phyloP scores from a whole-genome alignment of 1,140 invertebrate species.

The Helicoverpa zea region DNA sequence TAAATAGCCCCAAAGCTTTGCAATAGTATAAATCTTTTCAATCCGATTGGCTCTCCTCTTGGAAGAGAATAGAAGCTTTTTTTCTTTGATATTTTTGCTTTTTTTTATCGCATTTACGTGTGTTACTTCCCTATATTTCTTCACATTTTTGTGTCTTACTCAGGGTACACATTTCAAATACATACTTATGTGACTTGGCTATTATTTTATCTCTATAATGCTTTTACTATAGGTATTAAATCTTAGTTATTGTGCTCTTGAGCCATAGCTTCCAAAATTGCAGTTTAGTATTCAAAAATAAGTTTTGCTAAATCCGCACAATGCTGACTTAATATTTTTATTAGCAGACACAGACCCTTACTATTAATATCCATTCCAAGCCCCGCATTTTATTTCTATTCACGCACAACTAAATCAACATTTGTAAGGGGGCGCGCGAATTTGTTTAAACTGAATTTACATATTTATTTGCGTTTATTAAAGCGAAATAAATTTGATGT shows the following conservation, averaged over 20 bases:
- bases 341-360: constrained; percentile 30
- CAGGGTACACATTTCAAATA: background rate
- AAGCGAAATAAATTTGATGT: constrained; percentile 73
- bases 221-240: no score
- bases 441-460: constrained; percentile 75
- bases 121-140: background rate
- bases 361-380: constrained; percentile 41
- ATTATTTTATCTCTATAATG: background rate
- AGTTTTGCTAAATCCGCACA: constrained; percentile 10
- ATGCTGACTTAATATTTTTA: constrained; percentile 36
- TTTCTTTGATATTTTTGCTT: background rate
- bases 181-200: background rate
- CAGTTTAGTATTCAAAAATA: background rate
- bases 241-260: no score
- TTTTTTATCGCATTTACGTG: background rate
- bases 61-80: background rate
- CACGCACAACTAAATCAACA: constrained; percentile 46
- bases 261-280: background rate
- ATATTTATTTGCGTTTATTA: constrained; percentile 75
- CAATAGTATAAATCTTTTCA: background rate
- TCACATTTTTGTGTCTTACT: no score
- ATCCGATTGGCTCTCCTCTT: constrained; percentile 6
- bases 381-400: constrained; percentile 42
- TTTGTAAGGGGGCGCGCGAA: constrained; percentile 54
- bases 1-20: constrained; percentile 5